A percentile compares a stretch with the other conserved stretches of the same genome.
phyloP scores from a whole-genome alignment of 2,888 invertebrate genomes.

The Euplagia quadripunctaria region DNA sequence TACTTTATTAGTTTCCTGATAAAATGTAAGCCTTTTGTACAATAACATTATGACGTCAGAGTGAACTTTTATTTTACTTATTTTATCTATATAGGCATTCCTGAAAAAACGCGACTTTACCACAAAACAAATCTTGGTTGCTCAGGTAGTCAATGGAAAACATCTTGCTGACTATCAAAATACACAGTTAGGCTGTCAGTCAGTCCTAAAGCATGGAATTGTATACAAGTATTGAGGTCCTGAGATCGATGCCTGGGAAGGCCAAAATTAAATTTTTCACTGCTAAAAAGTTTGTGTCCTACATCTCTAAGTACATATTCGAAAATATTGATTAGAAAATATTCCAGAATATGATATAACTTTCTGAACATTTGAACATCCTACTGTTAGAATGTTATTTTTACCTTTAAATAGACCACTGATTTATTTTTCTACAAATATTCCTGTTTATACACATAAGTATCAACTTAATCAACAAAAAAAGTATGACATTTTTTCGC shows the following conservation, averaged over 20 bases:
- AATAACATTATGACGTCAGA: too few relatives aligned
- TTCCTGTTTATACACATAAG: not conserved
- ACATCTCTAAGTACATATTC: too few relatives aligned
- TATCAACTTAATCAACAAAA: too few relatives aligned
- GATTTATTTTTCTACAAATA: not conserved
- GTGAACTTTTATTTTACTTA: too few relatives aligned
- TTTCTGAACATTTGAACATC: not conserved
- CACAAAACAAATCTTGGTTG: not conserved
- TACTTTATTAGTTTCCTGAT: too few relatives aligned
- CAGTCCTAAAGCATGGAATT: not conserved
- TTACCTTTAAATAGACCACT: too few relatives aligned
- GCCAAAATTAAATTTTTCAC: not conserved
- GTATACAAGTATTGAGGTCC: not conserved
- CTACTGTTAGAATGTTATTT: too few relatives aligned
- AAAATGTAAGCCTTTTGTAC: too few relatives aligned
- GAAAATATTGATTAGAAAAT: too few relatives aligned
- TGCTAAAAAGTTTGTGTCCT: not conserved
- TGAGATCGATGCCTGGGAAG: not conserved
- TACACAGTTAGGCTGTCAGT: not conserved
- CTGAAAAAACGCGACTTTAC: too few relatives aligned
- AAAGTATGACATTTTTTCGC: not conserved
- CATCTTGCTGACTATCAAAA: too few relatives aligned
- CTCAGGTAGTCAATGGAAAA: not conserved
- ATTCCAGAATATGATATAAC: not conserved
- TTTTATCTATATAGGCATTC: too few relatives aligned